Evolutionary conservation across 2,113 vertebrate species (phyloP), one percentile per base, ranked within the genome.

Genomic region (Garra rufa): DNA sequence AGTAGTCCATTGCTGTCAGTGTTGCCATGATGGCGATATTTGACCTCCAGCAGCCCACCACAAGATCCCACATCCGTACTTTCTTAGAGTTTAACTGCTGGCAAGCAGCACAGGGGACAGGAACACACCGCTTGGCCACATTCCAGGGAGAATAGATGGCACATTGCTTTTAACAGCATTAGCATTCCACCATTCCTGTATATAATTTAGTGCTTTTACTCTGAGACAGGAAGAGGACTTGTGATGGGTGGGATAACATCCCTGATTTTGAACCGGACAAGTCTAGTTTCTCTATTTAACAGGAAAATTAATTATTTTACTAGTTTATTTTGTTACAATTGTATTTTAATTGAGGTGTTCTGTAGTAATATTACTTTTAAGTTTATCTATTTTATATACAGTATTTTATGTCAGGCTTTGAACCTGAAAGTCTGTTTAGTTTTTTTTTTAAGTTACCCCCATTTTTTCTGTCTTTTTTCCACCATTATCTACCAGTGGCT

Each of bases 141-240:
- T 76, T 86, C 81, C 81, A 85, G 52, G 83, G 85, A 87, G n/a
- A 84, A 80, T 88, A 90, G 88, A 87, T 90, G 88, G 87, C 86
- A 85, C 88, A 86, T 89, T 84, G 88, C 92, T 92, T 93, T 93
- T 92, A 92, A 92, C 91, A 17, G 90, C 91, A 92, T 92, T 90
- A 91, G 87, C 81, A 79, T 75, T 82, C 86, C 83, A 14, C 82
- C 55, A 1, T 82, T 61, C 50, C 88, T 90, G 89, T 92, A 85
- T 92, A 93, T 94, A 91, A 94, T 93, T 94, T 92, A 92, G 90
- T 89, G 87, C 75, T 26, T 65, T 92, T 91, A 92, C 83, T 90
- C 86, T 82, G 83, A 88, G 88, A 91, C 59, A 38, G 76, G 79
- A 88, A 38, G 79, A 81, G 28, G 46, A 70, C 9, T 30, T 75